Base-by-base conservation (phyloP, 2,113 vertebrate genomes). In the Pavo muticus region DNA sequence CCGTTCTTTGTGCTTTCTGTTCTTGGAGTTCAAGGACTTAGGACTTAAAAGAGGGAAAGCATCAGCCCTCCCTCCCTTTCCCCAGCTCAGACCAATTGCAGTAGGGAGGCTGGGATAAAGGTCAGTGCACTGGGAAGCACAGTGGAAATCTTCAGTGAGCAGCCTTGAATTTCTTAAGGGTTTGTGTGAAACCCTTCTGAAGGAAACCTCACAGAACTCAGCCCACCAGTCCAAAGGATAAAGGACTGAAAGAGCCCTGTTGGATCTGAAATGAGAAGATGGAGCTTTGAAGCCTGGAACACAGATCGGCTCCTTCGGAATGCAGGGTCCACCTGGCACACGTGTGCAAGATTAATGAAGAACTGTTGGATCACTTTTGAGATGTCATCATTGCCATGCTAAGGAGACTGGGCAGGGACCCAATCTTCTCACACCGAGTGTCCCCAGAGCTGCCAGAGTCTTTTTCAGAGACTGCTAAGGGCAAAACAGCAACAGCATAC, bases 21-120 rank as follows among this genome's bases (percentile, higher is more conserved):
- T 70, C 89, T 88, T 25, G 74, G 69, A 68, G 45, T 70, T 87
- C 61, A 74, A 71, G 73, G 89, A 71, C 44, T 75, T 40, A 59
- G 68, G 78, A 27, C 48, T 96, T 84, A 29, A 13, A 44, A 11
- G 37, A 88, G 44, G 70, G 54, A 65, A 85, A 87, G 74, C 54
- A 68, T 63, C 91, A 86, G 21, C 44, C 40, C 68, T 52, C 81
- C 18, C 17, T 32, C 6, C 29, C 57, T 11, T 14, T 39, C 50
- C 7, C 21, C 76, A 27, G 42, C 35, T 69, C 76, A 29, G 88
- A 57, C 24, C 68, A 37, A 44, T 48, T 3, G 79, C 80, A 59
- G 65, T 3, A 3, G 24, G n/a, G 70, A 68, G 82, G 48, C n/a
- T 45, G 65, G 69, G 52, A 89, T 35, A 71, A 95, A 88, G 89